These are phyloP conservation scores for Ostrea edulis DNA, from an alignment of 1,140 invertebrate species.

Conservation along the genomic window DNA sequence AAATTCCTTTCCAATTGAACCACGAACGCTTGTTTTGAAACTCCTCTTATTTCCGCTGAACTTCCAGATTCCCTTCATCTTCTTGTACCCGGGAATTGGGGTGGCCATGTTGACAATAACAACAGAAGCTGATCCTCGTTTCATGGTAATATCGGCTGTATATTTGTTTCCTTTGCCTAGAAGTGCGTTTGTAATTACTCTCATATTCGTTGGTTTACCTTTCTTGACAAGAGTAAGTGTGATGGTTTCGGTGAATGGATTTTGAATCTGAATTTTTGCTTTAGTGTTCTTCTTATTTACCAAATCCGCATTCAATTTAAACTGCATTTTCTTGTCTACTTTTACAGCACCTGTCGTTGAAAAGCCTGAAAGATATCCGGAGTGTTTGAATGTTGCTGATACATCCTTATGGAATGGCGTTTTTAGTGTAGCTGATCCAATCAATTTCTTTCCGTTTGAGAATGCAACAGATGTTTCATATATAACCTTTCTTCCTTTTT, in stretches of 20 bases:
- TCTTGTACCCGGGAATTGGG: conserved; percentile 54
- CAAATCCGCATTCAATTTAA: not conserved
- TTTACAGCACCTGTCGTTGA: not conserved
- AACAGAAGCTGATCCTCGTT: conserved; percentile 36
- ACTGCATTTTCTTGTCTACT: conserved; percentile 32
- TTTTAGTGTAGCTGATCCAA: conserved; percentile 31
- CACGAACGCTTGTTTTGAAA: conserved; percentile 36
- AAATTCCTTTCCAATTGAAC: conserved; percentile 39
- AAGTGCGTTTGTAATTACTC: conserved; percentile 52
- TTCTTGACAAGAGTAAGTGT: conserved; percentile 55
- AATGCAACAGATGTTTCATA: not conserved
- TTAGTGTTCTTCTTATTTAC: conserved; percentile 41
- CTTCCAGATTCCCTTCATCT: conserved; percentile 37
- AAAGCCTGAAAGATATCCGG: not conserved
- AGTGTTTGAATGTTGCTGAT: conserved; percentile 32
- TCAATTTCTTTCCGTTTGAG: not conserved
- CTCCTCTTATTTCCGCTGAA: conserved; percentile 49
- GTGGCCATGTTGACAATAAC: conserved; percentile 44
- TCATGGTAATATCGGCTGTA: conserved; percentile 49
- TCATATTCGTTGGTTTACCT: conserved; percentile 54
- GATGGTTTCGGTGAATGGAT: conserved; percentile 53
- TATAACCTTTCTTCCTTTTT: not conserved
- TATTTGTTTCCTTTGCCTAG: conserved; percentile 58
- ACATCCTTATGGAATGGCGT: conserved; percentile 14
- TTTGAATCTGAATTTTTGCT: conserved; percentile 52